phyloP scores from a whole-genome alignment of 2,888 invertebrate species.

The Cataglyphis albicans region DNA sequence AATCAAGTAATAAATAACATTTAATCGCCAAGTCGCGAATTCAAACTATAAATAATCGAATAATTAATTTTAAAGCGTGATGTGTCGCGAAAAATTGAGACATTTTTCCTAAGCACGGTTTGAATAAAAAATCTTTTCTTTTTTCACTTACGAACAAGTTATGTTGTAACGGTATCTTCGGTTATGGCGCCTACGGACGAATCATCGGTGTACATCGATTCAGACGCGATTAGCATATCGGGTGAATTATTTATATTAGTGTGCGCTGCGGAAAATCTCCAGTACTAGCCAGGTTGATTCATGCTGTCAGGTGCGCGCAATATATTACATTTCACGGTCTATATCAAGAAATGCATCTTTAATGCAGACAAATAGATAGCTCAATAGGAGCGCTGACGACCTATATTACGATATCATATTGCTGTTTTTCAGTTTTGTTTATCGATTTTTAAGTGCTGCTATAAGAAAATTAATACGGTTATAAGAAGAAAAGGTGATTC shows the following conservation, averaged over 20 bases:
- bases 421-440: background rate
- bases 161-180: background rate
- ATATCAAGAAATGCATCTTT: slow-evolving; percentile 42
- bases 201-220: slow-evolving; percentile 2
- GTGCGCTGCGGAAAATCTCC: slow-evolving; percentile 29
- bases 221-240: slow-evolving; percentile 37
- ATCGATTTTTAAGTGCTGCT: background rate
- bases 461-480: background rate
- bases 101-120: background rate
- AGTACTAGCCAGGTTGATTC: slow-evolving; percentile 47
- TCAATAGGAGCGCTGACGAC: background rate
- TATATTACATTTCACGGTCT: slow-evolving; percentile 46
- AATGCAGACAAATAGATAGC: slow-evolving; percentile 32
- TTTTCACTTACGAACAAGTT: background rate
- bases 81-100: background rate
- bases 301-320: slow-evolving; percentile 27
- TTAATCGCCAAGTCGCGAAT: background rate
- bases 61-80: background rate
- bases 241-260: slow-evolving; percentile 33
- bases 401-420: background rate
- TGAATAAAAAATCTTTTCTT: background rate
- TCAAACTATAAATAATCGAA: background rate
- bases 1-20: background rate
- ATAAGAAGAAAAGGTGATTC: background rate
- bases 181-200: background rate